Evolutionary conservation across 2,888 invertebrate species (phyloP), one percentile per base, ranked within the genome.

Genomic region (Sarcophaga rosellei): DNA sequence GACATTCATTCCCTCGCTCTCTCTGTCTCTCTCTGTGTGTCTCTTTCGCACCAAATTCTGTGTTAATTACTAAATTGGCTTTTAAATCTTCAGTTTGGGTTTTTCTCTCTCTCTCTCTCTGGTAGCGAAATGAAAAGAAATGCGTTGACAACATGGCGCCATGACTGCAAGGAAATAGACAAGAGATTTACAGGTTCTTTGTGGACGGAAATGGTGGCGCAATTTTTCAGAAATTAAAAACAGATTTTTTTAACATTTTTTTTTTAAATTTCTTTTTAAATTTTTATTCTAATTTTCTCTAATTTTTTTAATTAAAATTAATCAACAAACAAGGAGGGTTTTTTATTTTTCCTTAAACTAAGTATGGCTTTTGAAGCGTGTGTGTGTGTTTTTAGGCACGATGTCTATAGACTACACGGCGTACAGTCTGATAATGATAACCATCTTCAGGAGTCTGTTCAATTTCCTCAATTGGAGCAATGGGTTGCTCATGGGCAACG

Each of bases 371-470:
- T 15, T 4, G 17, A 17, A 1, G 53, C 1, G 53, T 15, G 4
- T 17, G 12, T 53, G 4, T 53, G 12, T 53, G 61, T 8, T 45
- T 47, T 89, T 90, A 92, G 59, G 78, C 81, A 62, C 89, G 89
- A 80, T 89, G 88, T 88, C 91, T 91, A 89, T 88, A 90, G 87
- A 91, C 91, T 79, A 88, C 88, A 88, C 91, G 91, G 74, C 91
- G 92, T 45, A 90, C 91, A 77, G 92, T 88, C 89, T 89, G 90
- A 88, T 91, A 92, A 76, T 88, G 92, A 88, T 91, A 92, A 57
- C 91, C 91, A 88, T 92, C 92, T 72, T 81, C 88, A 12, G 90
- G 89, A 44, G 81, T 88, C 82, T 89, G 90, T 87, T 92, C 91
- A 85, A 91, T 88, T 89, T 90, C 88, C 81, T 90, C 89, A 74